These are phyloP conservation scores for Protodeltote pygarga DNA, from an alignment of 2,888 invertebrate genomes.

Conservation along the genomic window DNA sequence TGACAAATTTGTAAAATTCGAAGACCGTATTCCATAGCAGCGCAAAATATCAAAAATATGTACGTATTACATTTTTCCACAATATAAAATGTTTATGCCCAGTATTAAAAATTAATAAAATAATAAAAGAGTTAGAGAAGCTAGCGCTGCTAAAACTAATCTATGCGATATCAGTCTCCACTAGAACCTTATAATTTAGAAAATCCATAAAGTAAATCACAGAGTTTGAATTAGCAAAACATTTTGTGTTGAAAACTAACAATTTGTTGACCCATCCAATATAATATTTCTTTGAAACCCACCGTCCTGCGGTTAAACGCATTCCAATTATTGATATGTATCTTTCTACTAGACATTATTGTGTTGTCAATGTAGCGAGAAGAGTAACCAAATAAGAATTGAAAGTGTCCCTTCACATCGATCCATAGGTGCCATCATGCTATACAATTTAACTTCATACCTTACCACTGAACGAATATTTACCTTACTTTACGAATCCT, in stretches of 20 bases:
- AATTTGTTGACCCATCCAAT: conserved; percentile 67
- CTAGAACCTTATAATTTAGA: conserved; percentile 86
- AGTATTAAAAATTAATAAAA: conserved; percentile 63
- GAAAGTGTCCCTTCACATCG: conserved; percentile 82
- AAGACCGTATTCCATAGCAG: conserved; percentile 62
- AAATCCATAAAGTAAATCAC: conserved; percentile 86
- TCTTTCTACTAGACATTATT: conserved; percentile 80
- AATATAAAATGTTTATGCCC: conserved; percentile 69
- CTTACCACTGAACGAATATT: conserved; percentile 79
- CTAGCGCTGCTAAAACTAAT: conserved; percentile 87
- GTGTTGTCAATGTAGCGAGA: conserved; percentile 70
- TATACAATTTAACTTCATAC: conserved; percentile 71
- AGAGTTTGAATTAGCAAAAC: conserved; percentile 85
- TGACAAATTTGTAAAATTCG: conserved; percentile 34
- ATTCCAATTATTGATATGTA: conserved; percentile 82
- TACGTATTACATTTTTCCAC: conserved; percentile 58
- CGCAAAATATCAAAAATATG: conserved; percentile 78
- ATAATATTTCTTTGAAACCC: conserved; percentile 50
- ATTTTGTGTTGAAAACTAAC: conserved; percentile 76
- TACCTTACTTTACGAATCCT: conserved; percentile 79
- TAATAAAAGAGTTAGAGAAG: conserved; percentile 81
- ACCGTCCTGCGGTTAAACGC: conserved; percentile 75
- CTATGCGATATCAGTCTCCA: conserved; percentile 87
- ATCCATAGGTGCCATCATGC: conserved; percentile 77
- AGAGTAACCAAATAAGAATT: conserved; percentile 67